Evolutionary conservation across 2,888 invertebrate species (phyloP), one percentile per base, ranked within the genome.

Genomic region (Bruchidius siliquastri): DNA sequence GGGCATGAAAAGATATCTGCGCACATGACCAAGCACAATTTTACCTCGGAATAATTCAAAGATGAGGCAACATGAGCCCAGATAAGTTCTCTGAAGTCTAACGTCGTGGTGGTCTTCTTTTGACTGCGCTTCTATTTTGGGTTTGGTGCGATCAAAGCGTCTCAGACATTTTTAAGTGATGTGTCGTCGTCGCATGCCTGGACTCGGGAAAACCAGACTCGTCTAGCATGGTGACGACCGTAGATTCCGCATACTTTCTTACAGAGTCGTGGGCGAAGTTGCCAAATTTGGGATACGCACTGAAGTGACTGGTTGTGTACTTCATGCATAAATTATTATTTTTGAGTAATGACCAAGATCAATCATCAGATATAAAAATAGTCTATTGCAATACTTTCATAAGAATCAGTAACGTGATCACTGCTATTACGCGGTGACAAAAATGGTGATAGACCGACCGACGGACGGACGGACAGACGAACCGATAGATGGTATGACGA

Each of bases 231-330:
- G 73, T 75, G 76, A 78, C 18, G 49, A 49, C 49, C 1, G 77
- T 79, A 82, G 85, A 86, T 86, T 85, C 85, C 86, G 85, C 85
- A 85, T 85, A 84, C 77, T 78, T 80, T 76, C 71, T 21, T 67
- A 30, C n/a, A 22, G 13, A 69, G 26, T 68, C 22, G 20, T 69
- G 13, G 72, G 21, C 71, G 69, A 20, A 21, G 71, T 70, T 73
- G 73, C 69, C 76, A 72, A 21, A 72, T 49, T 49, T 3, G 49
- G 49, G 13, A 13, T 49, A 8, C 30, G 30, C 30, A 8, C 8
- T 8, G 30, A 30, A 30, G 30, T 30, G 30, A 30, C 30, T 30
- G 8, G 30, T 30, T 30, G 30, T 8, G 30, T 30, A 30, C 8
- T 30, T 30, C 8, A 30, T 8, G 30, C 30, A 30, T 3, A 8